A percentile compares a stretch with the other conserved stretches of the same genome.
Conservation (phyloP, 1,140 invertebrate species). For the Antheraea pernyi region DNA sequence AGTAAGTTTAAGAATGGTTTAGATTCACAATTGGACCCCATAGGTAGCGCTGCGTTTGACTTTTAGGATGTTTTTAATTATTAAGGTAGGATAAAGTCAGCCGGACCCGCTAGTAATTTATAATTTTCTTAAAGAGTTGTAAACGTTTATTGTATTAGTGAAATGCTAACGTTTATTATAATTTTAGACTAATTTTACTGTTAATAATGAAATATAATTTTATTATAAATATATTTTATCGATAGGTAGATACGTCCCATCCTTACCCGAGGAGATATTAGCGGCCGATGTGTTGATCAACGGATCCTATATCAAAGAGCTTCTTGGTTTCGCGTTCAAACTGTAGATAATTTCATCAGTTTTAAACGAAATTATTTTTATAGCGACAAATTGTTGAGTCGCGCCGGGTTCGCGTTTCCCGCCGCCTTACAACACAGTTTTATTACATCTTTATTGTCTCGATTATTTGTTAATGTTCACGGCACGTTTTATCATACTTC, state of each 20-base stretch:
- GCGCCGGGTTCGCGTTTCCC: background rate
- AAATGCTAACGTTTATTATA: no score
- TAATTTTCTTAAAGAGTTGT: no score
- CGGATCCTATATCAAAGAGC: conserved; percentile 20
- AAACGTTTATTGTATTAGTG: no score
- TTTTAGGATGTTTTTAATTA: no score
- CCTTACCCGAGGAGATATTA: conserved; percentile 7
- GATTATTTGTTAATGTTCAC: background rate
- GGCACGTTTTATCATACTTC: background rate
- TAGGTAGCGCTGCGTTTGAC: no score
- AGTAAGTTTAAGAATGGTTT: no score
- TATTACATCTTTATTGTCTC: conserved; percentile 1
- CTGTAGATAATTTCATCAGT: conserved; percentile 39
- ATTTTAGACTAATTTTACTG: no score
- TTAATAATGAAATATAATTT: no score
- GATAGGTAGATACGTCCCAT: conserved; percentile 12
- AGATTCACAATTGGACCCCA: no score
- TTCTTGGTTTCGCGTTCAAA: background rate
- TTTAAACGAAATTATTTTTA: conserved; percentile 38
- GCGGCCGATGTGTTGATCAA: conserved; percentile 24
- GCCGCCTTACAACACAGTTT: background rate
- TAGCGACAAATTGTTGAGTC: conserved; percentile 25
- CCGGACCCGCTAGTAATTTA: no score
- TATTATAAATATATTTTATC: background rate
- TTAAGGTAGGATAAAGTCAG: no score